Percentiles rank a stretch among this genome's conserved stretches.
These are phyloP conservation scores for Poeciliopsis retropinna DNA, from an alignment of 2,113 vertebrate species.

Conservation along the genomic window DNA sequence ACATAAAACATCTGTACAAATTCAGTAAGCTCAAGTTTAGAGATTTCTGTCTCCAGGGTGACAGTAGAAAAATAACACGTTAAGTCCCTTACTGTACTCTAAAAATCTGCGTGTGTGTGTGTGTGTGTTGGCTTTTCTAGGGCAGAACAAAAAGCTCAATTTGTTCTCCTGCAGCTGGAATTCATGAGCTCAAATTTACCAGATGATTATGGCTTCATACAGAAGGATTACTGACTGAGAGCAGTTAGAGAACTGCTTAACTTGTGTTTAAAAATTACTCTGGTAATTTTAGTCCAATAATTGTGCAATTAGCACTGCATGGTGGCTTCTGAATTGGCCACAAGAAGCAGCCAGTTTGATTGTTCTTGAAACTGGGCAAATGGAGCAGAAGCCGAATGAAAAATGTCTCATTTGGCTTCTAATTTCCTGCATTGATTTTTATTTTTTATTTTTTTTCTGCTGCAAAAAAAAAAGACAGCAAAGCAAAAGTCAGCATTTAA, in stretches of 20 bases:
- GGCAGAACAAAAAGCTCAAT: constrained; percentile 16
- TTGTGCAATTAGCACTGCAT: constrained; percentile 64
- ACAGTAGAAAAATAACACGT: constrained; percentile 72
- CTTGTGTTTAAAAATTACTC: constrained; percentile 24
- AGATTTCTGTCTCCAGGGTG: constrained; percentile 80
- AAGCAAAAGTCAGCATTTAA: constrained; percentile 24
- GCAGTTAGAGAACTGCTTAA: constrained; percentile 33
- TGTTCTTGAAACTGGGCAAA: constrained; percentile 66
- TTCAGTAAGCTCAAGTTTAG: constrained; percentile 77
- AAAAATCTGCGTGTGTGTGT: constrained; percentile 47
- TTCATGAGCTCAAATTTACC: constrained; percentile 43
- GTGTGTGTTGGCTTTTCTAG: background rate
- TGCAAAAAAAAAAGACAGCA: constrained; percentile 32
- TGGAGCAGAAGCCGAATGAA: constrained; percentile 52
- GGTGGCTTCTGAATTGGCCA: constrained; percentile 47
- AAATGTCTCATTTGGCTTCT: constrained; percentile 59
- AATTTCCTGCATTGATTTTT: constrained; percentile 60
- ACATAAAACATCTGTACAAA: constrained; percentile 83
- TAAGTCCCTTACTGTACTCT: constrained; percentile 42
- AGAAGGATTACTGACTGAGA: constrained; percentile 30
- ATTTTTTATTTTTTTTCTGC: constrained; percentile 27
- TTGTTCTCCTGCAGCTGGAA: constrained; percentile 47
- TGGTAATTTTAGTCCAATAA: constrained; percentile 33
- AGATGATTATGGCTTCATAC: constrained; percentile 22
- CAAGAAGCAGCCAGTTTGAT: constrained; percentile 54